Evolutionary conservation across 2,113 vertebrate genomes (phyloP).

Genomic region (Rhizomys pruinosus): DNA sequence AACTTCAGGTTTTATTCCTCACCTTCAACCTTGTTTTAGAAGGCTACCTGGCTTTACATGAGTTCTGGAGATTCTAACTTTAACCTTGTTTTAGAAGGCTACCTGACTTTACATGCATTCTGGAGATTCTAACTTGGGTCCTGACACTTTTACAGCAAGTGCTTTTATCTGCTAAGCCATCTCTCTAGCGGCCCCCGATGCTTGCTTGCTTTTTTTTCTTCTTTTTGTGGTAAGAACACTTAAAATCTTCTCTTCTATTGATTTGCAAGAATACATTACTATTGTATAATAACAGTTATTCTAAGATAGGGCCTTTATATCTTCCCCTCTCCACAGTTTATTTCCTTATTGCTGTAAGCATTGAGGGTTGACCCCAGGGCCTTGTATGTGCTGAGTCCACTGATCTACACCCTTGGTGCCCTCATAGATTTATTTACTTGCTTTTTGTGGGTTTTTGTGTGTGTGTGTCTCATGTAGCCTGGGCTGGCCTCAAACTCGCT

Average conservation of each 20-base stretch:
- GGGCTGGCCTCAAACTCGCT: background rate
- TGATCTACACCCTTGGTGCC: background rate
- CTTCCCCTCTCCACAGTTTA: background rate
- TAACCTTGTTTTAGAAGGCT: background rate
- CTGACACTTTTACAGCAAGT: background rate
- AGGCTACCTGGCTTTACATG: background rate
- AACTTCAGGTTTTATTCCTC: background rate
- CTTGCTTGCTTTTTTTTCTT: background rate
- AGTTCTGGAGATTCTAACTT: background rate
- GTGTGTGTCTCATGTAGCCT: background rate
- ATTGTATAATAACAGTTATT: background rate
- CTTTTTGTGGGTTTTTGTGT: background rate
- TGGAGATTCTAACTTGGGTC: background rate
- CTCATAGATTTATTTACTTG: background rate
- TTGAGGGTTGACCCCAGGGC: background rate
- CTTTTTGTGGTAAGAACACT: background rate
- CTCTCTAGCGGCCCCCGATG: background rate
- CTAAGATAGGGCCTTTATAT: fast-evolving
- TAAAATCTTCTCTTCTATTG: background rate
- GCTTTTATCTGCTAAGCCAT: background rate
- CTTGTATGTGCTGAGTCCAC: background rate
- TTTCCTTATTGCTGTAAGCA: background rate
- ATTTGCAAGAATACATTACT: background rate
- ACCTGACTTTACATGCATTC: background rate
- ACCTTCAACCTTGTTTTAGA: background rate